phyloP scores from a whole-genome alignment of 2,113 vertebrate species.

The Illadopsis cleaveri region DNA sequence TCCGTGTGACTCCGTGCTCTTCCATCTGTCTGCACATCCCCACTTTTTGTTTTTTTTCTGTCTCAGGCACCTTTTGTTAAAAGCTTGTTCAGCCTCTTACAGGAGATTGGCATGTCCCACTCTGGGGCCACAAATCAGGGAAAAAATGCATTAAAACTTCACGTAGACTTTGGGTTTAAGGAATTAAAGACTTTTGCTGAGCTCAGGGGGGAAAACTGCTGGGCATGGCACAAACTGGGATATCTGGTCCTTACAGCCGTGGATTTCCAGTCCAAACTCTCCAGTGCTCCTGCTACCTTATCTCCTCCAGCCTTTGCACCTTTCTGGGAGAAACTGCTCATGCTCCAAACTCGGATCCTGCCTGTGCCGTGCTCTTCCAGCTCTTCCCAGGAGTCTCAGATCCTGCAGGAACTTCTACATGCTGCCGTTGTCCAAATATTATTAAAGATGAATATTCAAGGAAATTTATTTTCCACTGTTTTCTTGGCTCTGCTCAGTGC shows the following conservation, averaged over 20 bases:
- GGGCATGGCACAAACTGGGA: background rate
- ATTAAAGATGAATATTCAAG: background rate
- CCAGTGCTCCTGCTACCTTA: background rate
- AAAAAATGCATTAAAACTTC: background rate
- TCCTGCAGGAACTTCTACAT: background rate
- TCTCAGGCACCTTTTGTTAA: background rate
- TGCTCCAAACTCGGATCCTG: accelerated
- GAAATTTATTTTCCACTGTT: background rate
- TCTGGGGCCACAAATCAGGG: background rate
- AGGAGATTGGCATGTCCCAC: background rate
- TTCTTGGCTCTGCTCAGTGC: background rate
- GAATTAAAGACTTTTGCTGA: background rate
- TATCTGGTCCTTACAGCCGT: background rate
- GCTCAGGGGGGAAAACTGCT: background rate
- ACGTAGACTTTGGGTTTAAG: background rate
- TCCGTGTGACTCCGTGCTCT: background rate
- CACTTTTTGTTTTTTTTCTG: background rate
- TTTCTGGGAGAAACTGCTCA: background rate
- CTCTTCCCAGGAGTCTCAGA: background rate
- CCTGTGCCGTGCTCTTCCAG: background rate
- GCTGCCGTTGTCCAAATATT: background rate
- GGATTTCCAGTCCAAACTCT: background rate
- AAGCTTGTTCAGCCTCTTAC: background rate
- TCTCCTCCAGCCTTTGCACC: background rate
- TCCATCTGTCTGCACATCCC: background rate